These are phyloP conservation scores for Melieria omissa DNA, from an alignment of 2,888 invertebrate species.

Conservation along the genomic window DNA sequence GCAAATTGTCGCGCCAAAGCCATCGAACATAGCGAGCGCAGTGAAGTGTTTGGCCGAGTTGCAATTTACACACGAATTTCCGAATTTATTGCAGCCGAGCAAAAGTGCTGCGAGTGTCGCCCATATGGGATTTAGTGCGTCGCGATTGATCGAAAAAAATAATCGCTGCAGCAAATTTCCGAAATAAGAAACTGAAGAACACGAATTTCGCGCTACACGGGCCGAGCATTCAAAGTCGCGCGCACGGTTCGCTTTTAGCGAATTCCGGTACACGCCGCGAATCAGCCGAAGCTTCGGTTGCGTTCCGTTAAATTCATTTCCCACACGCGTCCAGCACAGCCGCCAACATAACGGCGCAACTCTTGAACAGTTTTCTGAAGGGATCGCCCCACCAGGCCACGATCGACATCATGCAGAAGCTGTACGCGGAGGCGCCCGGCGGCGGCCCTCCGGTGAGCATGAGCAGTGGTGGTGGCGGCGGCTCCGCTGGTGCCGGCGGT, in stretches of 20 bases:
- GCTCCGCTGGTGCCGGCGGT: constrained; percentile 47
- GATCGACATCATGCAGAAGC: constrained; percentile 67
- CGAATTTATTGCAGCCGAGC: too few species aligned
- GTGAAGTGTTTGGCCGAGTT: background rate
- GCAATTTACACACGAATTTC: too few species aligned
- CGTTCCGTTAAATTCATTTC: background rate
- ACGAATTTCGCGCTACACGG: too few species aligned
- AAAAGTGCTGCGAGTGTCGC: too few species aligned
- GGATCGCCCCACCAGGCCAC: constrained; percentile 65
- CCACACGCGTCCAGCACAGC: constrained; percentile 41
- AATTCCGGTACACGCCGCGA: too few species aligned
- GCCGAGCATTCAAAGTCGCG: too few species aligned
- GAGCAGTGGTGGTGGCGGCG: constrained; percentile 68
- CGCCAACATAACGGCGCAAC: constrained; percentile 65
- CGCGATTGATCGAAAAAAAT: too few species aligned
- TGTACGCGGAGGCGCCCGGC: constrained; percentile 65
- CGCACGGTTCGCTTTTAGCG: too few species aligned
- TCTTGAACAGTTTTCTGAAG: constrained; percentile 63
- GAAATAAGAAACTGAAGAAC: too few species aligned
- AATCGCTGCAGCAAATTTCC: too few species aligned
- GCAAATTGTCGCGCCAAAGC: background rate
- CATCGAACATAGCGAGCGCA: background rate
- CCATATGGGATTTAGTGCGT: too few species aligned
- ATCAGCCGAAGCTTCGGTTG: too few species aligned
- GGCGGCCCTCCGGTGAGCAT: constrained; percentile 64